Conservation (phyloP, 2,113 vertebrate species). For the Podarcis cretensis region DNA sequence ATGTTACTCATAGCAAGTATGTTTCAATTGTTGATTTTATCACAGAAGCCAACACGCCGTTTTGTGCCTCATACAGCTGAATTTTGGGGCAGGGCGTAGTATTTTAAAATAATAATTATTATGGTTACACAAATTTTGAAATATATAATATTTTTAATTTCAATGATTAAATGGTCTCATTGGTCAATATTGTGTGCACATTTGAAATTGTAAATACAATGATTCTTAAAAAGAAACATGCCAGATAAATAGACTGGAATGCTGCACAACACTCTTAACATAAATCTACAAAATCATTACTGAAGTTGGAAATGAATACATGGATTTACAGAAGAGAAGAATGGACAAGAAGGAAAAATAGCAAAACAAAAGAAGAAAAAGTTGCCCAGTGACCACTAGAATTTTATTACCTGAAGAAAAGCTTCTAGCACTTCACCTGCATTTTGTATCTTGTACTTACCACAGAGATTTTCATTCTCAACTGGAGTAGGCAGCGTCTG, state of each 20-base stretch:
- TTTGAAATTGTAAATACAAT: background rate
- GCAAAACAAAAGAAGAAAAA: background rate
- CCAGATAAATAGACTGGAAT: background rate
- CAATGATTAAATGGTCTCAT: background rate
- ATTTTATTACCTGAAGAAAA: slow-evolving; percentile 44
- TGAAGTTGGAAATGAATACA: slow-evolving; percentile 22
- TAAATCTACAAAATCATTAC: background rate
- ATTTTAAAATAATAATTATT: background rate
- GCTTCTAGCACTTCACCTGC: slow-evolving; percentile 1
- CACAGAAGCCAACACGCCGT: background rate
- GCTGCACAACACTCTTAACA: background rate
- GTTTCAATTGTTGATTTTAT: background rate
- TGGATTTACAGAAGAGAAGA: background rate
- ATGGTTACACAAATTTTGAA: background rate
- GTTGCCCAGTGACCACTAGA: slow-evolving; percentile 16
- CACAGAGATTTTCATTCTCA: slow-evolving; percentile 9
- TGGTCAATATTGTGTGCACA: background rate
- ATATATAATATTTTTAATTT: slow-evolving; percentile 7
- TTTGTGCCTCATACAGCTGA: background rate
- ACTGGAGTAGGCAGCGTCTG: slow-evolving; percentile 45
- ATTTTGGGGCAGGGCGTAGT: background rate
- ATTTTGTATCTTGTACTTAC: slow-evolving; percentile 1
- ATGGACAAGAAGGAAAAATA: background rate
- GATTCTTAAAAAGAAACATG: background rate
- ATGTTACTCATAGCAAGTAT: background rate